Percentiles rank a stretch among this genome's conserved stretches.
Evolutionary conservation across 1,140 invertebrate species (phyloP).

Genomic region (Drosophila suzukii): DNA sequence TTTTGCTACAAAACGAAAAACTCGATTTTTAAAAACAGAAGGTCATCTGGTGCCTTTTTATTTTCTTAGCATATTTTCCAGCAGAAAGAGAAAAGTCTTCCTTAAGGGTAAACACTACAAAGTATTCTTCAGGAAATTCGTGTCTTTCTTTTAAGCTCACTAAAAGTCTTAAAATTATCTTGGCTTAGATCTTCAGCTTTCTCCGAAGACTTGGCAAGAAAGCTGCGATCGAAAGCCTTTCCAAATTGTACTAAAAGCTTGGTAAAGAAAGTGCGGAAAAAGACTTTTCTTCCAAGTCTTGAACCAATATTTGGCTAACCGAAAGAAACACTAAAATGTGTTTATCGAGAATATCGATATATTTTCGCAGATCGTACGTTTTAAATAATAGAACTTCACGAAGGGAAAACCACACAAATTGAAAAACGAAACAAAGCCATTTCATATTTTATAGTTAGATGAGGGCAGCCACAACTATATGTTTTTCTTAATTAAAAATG

Average conservation of each 20-base stretch:
- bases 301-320: neutral
- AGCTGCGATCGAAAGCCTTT: neutral
- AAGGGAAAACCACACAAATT: too few relatives aligned
- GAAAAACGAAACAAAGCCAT: neutral
- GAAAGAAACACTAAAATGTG: neutral
- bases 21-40: neutral
- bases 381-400: neutral
- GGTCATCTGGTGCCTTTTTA: too few relatives aligned
- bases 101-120: neutral
- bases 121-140: constrained; percentile 1
- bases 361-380: neutral
- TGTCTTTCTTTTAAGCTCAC: neutral
- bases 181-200: constrained; percentile 5
- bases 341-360: neutral
- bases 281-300: constrained; percentile 8
- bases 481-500: constrained; percentile 1
- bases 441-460: too few relatives aligned
- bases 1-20: neutral
- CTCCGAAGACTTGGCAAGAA: constrained; percentile 2
- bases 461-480: neutral
- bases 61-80: constrained; percentile 9
- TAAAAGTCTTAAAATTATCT: neutral
- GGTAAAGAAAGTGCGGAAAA: neutral
- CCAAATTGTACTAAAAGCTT: constrained; percentile 23
- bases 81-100: neutral